These are phyloP conservation scores for Phortica variegata DNA, from an alignment of 1,140 invertebrate species.

Conservation along the genomic window DNA sequence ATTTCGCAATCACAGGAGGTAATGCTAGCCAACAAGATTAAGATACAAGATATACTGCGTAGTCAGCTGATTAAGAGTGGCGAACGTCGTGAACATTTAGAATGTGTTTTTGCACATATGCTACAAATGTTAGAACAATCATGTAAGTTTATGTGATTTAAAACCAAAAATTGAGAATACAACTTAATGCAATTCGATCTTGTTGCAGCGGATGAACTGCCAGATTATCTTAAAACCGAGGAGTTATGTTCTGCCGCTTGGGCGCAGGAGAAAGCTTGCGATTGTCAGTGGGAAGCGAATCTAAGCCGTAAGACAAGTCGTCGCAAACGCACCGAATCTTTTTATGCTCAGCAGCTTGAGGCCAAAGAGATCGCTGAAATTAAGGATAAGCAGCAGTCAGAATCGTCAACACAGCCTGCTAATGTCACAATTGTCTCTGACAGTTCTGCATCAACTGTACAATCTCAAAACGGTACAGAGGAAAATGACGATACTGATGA, in stretches of 20 bases:
- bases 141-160: conserved; percentile 2
- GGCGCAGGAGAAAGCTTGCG: conserved; percentile 55
- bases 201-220: conserved; percentile 12
- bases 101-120: conserved; percentile 39
- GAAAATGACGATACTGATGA: conserved; percentile 32
- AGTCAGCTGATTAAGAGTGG: conserved; percentile 17
- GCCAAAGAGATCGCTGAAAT: conserved; percentile 10
- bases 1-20: conserved; percentile 44
- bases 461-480: conserved; percentile 1
- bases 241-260: conserved; percentile 61
- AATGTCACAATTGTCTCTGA: conserved; percentile 1
- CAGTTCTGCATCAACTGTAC: neutral
- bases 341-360: conserved; percentile 21
- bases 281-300: conserved; percentile 57
- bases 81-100: conserved; percentile 36
- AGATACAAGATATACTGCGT: conserved; percentile 33
- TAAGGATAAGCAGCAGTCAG: neutral
- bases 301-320: conserved; percentile 49
- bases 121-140: conserved; percentile 22
- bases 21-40: conserved; percentile 12
- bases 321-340: conserved; percentile 45
- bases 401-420: neutral
- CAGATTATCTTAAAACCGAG: conserved; percentile 58
- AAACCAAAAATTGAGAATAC: neutral
- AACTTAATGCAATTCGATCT: neutral